phyloP scores from a whole-genome alignment of 2,797 vertebrate species.

The Danio aesculapii region DNA sequence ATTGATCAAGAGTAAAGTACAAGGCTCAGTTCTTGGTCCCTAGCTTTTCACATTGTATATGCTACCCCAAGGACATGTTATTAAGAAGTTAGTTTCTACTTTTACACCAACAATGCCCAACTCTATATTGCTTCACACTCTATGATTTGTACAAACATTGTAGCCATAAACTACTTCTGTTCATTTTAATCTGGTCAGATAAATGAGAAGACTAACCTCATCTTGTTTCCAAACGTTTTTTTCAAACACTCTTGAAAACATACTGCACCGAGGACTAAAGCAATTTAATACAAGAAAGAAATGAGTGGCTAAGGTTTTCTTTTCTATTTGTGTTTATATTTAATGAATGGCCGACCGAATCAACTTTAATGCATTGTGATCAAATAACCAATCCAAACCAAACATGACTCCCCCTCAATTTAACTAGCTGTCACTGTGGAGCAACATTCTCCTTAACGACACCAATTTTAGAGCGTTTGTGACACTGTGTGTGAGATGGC shows the following conservation, averaged over 20 bases:
- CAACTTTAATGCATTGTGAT: slow-evolving; percentile 32
- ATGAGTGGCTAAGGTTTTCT: slow-evolving; percentile 4
- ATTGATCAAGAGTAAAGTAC: too few relatives aligned
- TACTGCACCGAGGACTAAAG: neutral
- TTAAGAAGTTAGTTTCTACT: too few relatives aligned
- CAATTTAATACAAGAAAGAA: slow-evolving; percentile 1
- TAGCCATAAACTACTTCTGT: neutral
- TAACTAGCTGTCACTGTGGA: slow-evolving; percentile 40
- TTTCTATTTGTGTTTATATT: slow-evolving; percentile 32
- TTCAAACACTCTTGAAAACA: neutral
- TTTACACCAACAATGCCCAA: too few relatives aligned
- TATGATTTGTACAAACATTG: too few relatives aligned
- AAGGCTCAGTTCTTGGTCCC: too few relatives aligned
- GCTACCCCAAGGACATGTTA: too few relatives aligned
- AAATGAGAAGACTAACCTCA: neutral
- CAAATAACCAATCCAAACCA: slow-evolving; percentile 58
- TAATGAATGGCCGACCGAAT: slow-evolving; percentile 19
- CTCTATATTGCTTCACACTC: too few relatives aligned
- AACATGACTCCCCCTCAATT: slow-evolving; percentile 48
- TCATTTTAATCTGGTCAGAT: neutral
- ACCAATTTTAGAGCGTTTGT: slow-evolving; percentile 32
- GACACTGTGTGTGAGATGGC: slow-evolving; percentile 43
- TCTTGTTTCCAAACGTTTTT: neutral
- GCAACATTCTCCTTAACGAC: slow-evolving; percentile 39
- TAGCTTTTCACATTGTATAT: too few relatives aligned